These are phyloP conservation scores for Drosophila leonis DNA, from an alignment of 2,888 invertebrate species.

Conservation along the genomic window DNA sequence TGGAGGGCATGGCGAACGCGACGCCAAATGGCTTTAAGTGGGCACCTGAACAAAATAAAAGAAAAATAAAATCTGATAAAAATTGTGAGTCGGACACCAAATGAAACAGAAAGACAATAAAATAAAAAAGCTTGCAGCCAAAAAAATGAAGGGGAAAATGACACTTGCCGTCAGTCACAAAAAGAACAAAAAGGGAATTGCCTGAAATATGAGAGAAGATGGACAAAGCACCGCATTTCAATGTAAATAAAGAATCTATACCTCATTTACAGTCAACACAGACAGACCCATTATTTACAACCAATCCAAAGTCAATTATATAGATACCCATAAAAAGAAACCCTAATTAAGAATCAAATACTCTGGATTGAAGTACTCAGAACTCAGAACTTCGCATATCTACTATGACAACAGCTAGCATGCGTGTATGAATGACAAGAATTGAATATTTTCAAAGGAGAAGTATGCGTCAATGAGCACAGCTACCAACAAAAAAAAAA, in stretches of 20 bases:
- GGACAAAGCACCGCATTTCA: conserved; percentile 39
- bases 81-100: conserved; percentile 25
- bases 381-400: background rate
- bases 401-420: background rate
- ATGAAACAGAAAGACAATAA: conserved; percentile 49
- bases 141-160: conserved; percentile 31
- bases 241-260: conserved; percentile 54
- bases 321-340: background rate
- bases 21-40: conserved; percentile 48
- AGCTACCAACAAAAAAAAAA: conserved; percentile 7
- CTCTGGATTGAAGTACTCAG: background rate
- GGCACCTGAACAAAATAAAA: conserved; percentile 45
- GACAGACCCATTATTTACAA: conserved; percentile 1
- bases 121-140: background rate
- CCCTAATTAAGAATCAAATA: conserved; percentile 3
- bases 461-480: conserved; percentile 10
- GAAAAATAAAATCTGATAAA: conserved; percentile 15
- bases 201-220: conserved; percentile 31
- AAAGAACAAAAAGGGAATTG: conserved; percentile 39
- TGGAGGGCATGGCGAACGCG: conserved; percentile 13
- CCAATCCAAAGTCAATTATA: background rate
- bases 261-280: conserved; percentile 23
- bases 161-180: conserved; percentile 46
- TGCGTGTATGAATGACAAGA: conserved; percentile 21
- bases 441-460: conserved; percentile 25